phyloP scores from a whole-genome alignment of 2,113 vertebrate genomes.

The Heterotis niloticus region DNA sequence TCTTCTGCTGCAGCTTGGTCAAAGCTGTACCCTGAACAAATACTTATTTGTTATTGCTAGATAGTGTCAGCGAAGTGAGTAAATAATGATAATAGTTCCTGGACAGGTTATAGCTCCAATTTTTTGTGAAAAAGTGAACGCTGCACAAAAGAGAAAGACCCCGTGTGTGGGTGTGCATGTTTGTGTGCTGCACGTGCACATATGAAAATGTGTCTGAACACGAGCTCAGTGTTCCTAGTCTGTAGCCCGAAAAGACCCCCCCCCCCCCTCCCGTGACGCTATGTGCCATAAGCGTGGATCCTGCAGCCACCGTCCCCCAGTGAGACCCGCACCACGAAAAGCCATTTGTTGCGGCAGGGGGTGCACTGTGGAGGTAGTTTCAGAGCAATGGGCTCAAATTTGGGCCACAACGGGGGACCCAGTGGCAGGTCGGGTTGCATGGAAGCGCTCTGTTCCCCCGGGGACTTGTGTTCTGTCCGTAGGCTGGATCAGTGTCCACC shows the following conservation, averaged over 20 bases:
- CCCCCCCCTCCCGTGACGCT: conserved; percentile 18
- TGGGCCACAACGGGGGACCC: too few relatives aligned
- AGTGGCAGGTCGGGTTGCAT: too few relatives aligned
- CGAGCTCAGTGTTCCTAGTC: not conserved
- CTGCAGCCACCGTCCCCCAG: conserved; percentile 64
- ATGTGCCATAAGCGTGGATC: conserved; percentile 73
- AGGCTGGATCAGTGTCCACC: conserved; percentile 37
- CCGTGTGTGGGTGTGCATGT: not conserved
- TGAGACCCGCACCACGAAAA: conserved; percentile 83
- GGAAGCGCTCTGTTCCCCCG: too few relatives aligned
- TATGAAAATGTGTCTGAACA: not conserved
- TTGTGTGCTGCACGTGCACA: not conserved
- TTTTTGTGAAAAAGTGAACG: too few relatives aligned
- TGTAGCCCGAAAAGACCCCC: not conserved
- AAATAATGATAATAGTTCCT: too few relatives aligned
- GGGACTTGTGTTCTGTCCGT: too few relatives aligned
- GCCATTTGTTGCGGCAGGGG: conserved; percentile 79
- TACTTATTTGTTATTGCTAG: too few relatives aligned
- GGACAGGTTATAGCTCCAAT: too few relatives aligned
- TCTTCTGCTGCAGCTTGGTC: too few relatives aligned
- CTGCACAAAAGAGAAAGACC: not conserved
- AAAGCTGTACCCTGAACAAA: too few relatives aligned
- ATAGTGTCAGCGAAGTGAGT: too few relatives aligned
- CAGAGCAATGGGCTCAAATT: too few relatives aligned
- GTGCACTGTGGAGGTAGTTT: conserved; percentile 53